These are phyloP conservation scores for Vanessa atalanta DNA, from an alignment of 1,140 invertebrate genomes.

Conservation along the genomic window DNA sequence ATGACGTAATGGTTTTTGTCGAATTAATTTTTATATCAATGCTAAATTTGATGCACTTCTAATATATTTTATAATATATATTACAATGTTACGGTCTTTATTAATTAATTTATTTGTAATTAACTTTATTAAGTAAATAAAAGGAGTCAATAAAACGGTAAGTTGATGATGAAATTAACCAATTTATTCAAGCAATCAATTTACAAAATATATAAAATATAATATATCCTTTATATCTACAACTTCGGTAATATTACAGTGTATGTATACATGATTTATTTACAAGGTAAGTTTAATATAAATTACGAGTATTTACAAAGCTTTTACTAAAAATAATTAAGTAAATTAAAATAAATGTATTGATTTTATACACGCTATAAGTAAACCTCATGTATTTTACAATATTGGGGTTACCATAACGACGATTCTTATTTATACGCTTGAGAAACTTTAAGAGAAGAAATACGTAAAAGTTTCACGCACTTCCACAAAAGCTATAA, in stretches of 20 bases:
- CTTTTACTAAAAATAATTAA: slow-evolving; percentile 33
- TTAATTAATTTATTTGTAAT: background rate
- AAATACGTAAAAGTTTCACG: slow-evolving; percentile 54
- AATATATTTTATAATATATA: no score
- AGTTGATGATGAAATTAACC: slow-evolving; percentile 33
- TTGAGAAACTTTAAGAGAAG: slow-evolving; percentile 46
- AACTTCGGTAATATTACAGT: slow-evolving; percentile 29
- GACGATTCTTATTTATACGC: slow-evolving; percentile 2
- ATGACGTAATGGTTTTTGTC: no score
- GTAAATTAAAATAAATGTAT: slow-evolving; percentile 18
- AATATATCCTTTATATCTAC: slow-evolving; percentile 44
- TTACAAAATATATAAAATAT: slow-evolving; percentile 58
- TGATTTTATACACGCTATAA: slow-evolving; percentile 13
- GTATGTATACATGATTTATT: slow-evolving; percentile 31
- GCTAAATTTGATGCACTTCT: no score
- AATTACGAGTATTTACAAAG: slow-evolving; percentile 68
- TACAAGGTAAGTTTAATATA: slow-evolving; percentile 45
- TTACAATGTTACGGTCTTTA: no score
- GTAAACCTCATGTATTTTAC: slow-evolving; percentile 29
- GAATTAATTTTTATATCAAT: no score
- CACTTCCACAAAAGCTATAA: slow-evolving; percentile 57
- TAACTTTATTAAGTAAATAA: no score
- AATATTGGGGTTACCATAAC: slow-evolving; percentile 36
- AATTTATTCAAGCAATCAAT: slow-evolving; percentile 58
- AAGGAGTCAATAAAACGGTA: background rate